Conservation (phyloP, 37 sponge, comb jelly and placozoan species). For the Halichondria panicea region DNA sequence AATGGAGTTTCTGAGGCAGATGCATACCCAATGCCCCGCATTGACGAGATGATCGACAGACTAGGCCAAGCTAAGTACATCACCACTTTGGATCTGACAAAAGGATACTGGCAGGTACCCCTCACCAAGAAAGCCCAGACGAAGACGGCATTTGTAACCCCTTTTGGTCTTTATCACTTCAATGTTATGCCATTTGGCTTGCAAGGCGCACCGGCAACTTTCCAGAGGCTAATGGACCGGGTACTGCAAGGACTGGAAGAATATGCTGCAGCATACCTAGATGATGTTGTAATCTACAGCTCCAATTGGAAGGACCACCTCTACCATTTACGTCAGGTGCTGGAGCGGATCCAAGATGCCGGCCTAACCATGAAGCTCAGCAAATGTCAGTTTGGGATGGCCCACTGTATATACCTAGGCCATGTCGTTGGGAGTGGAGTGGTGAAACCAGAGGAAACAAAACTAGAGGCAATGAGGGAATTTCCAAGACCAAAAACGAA, state of each 20-base stretch:
- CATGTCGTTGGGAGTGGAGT: constrained; percentile 33
- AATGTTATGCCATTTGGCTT: too few species aligned
- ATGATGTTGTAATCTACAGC: constrained; percentile 42
- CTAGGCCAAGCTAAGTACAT: constrained; percentile 36
- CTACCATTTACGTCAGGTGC: constrained; percentile 2
- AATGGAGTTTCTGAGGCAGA: constrained; percentile 56
- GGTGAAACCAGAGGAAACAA: constrained; percentile 33
- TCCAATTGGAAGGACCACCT: background rate
- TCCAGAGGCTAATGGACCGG: constrained; percentile 44
- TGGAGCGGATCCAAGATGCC: constrained; percentile 5
- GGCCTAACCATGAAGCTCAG: constrained; percentile 12
- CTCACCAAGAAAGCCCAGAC: constrained; percentile 12
- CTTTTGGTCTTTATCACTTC: constrained; percentile 53
- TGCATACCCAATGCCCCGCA: constrained; percentile 58
- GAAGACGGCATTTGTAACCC: constrained; percentile 66
- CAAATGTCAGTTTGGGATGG: too few species aligned
- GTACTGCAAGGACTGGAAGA: constrained; percentile 6
- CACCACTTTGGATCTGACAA: constrained; percentile 51
- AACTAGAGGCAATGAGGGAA: constrained; percentile 20
- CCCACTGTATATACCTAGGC: too few species aligned
- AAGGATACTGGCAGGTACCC: constrained; percentile 71
- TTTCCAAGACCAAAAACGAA: constrained; percentile 9
- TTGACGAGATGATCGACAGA: constrained; percentile 45
- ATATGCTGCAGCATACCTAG: constrained; percentile 18
- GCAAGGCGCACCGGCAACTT: constrained; percentile 68